Base-by-base conservation (phyloP, 1,140 invertebrate species). In the Charaxes varanes region DNA sequence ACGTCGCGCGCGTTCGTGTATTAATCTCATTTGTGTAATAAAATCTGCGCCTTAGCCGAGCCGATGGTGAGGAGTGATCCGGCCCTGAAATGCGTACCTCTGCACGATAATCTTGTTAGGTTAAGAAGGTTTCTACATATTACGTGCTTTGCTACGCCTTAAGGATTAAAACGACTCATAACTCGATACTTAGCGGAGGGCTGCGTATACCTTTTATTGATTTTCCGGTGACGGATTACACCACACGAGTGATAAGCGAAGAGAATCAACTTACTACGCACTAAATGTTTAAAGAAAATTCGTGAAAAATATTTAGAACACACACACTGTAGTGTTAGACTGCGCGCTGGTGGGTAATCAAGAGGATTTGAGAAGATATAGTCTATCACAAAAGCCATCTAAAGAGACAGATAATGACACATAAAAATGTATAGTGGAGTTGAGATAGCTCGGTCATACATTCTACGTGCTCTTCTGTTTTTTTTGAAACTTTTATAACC, bases 71-170 rank as follows among this genome's bases (percentile, higher is more conserved):
- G 63, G 63, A 69, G 69, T 77, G 76, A 80, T 82, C 78, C 76
- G 78, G 62, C 78, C 78, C 73, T 82, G 76, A 80, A 79, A 73
- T 73, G 73, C 71, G 72, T 77, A 70, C 85, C 85, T 87, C 86
- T 85, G 74, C 84, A 85, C 84, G 86, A 85, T 88, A 88, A 88
- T 88, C 87, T 85, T 87, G 87, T 88, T 88, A 88, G 86, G 86
- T 87, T 88, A 88, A 88, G 86, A 87, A 87, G 87, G 86, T 88
- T 87, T 87, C 86, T 86, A 86, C 86, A 87, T 87, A 88, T 87
- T 87, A 88, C 83, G 77, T 86, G 86, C 85, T 87, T 87, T 87
- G 76, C 77, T 80, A 73, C 80, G 86, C 86, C 87, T 87, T 87
- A 87, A 84, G 86, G 87, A 88, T 88, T 88, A 87, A 76, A 73